Evolutionary conservation across 2,797 vertebrate genomes (phyloP), one percentile per base, ranked within the genome.

Genomic region (Chromobotia macracanthus): DNA sequence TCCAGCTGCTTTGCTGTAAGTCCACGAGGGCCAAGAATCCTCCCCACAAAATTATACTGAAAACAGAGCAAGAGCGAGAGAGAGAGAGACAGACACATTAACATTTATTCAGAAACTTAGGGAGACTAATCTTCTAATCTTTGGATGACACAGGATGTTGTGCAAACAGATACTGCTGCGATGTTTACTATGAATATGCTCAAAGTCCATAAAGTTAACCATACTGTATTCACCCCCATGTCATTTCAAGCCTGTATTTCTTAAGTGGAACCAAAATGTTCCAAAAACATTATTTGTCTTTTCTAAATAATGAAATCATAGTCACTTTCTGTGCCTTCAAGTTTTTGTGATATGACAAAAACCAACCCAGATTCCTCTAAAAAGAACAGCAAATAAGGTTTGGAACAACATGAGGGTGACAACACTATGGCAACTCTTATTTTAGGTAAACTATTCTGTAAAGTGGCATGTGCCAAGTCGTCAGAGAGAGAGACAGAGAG

Each of bases 41-140:
- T 91, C 79, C 94, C 94, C 64, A 95, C 94, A 74, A 95, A 95
- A 90, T 95, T 95, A 87, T 95, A 95, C 94, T 95, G 90, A 69
- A 82, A 66, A 38, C 35, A 38, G 35, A 38, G 35, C 11, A 80
- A 6, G 88, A 88, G 3, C 87, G 28, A 85, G 35, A 82, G 53
- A 79, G 35, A 78, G 21, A 70, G 28, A 85, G 35, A 82, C 50
- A 79, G 35, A 78, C n/a, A 70, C 10, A 28, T 58, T 31, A 72
- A 10, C 67, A 75, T 7, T 19, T 8, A 64, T 25, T 64, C n/a
- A 75, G n/a, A 35, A 75, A 41, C 16, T 80, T 82, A 80, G 85
- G 84, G 82, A 80, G 10, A 25, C 2, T 63, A 35, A 7, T 71
- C 66, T 23, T 25, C 2, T 63, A 35, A 7, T 71, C 66, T 23